Conservation (phyloP, 2,888 invertebrate species). For the Proisotoma minuta region DNA sequence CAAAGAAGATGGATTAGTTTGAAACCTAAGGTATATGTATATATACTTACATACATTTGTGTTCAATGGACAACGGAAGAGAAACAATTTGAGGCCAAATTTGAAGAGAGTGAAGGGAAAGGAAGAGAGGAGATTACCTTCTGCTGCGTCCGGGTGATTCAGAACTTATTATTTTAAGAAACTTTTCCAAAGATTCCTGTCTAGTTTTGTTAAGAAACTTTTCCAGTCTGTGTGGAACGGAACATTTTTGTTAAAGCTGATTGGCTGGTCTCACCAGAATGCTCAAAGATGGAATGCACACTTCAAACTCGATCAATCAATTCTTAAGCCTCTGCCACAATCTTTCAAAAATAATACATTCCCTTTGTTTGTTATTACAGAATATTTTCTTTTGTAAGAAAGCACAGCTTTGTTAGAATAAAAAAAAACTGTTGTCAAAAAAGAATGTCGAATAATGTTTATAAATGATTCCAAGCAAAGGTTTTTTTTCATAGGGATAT, state of each 20-base stretch:
- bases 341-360: too few species aligned
- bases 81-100: not conserved
- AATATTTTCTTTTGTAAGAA: too few species aligned
- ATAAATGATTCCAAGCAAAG: too few species aligned
- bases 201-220: not conserved
- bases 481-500: too few species aligned
- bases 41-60: too few species aligned
- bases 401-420: too few species aligned
- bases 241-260: not conserved
- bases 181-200: not conserved
- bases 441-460: too few species aligned
- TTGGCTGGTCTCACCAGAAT: not conserved
- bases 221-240: not conserved
- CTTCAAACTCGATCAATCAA: not conserved
- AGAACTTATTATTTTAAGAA: not conserved
- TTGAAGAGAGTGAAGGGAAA: not conserved
- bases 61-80: not conserved
- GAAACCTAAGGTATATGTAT: too few species aligned
- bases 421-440: too few species aligned
- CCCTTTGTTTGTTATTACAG: too few species aligned
- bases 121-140: not conserved
- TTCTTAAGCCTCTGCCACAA: not conserved
- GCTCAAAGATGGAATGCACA: not conserved
- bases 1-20: constrained; percentile 3
- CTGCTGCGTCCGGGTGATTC: not conserved